Base-by-base conservation (phyloP, 2,888 invertebrate genomes). In the Malthinus seriepunctatus region DNA sequence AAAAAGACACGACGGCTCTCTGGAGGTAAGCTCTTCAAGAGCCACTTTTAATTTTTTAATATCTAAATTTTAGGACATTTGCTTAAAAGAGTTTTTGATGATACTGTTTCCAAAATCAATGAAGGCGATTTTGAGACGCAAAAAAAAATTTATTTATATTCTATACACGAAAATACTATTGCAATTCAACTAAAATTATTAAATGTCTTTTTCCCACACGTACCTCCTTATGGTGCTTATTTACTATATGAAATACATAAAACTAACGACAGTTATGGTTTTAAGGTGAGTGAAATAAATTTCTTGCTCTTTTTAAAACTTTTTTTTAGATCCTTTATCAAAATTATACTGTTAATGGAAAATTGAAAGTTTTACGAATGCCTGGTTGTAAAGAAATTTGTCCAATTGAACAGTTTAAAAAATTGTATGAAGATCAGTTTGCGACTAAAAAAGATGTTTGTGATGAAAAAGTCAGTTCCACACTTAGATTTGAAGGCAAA, bases 131-230 rank as follows among this genome's bases (percentile, higher is more conserved):
- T 72, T 32, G 82, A 83, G 6, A 45, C 39, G 4, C 69, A 71
- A 2, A 75, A 82, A 9, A 86, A 84, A 70, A 77, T 87, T 63
- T 84, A 77, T 61, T 80, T 86, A 61, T 88, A 85, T 68, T 79
- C 84, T 0, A 87, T 84, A 0, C 89, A 89, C 68, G 89, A 89
- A 71, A 83, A 86, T 0, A 87, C 88, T 0, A 74, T 89, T 4
- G 82, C 84, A 1, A 83, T 85, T 63, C 72, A 88, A 35, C 72
- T 88, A 34, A 74, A 81, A 12, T 82, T 84, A 1, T 70, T 89
- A 33, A 80, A 81, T 32, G 77, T 86, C 7, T 88, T 84, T 83
- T 80, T 86, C 51, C 73, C 75, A 23, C 83, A 84, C 67, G 46
- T 64, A 42, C 64, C 64, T 1, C 60, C 62, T 6, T 64, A 59